phyloP scores from a whole-genome alignment of 2,888 invertebrate genomes.

The Drosophila pseudotalamancana region DNA sequence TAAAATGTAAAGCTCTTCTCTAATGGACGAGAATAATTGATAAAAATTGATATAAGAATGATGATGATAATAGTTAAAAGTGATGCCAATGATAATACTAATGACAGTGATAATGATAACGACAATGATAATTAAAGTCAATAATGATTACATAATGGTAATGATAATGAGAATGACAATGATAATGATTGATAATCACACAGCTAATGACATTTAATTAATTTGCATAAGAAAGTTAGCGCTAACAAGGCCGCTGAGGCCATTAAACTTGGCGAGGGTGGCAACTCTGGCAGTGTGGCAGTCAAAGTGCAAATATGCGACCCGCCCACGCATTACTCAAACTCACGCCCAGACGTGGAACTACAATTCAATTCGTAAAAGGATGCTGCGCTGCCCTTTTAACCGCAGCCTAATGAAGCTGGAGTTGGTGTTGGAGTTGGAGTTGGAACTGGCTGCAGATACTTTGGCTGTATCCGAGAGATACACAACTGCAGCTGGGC shows the following conservation, averaged over 20 bases:
- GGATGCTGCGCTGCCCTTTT: constrained; percentile 52
- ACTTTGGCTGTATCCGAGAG: neutral
- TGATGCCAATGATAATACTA: no score
- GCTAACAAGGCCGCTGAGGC: constrained; percentile 69
- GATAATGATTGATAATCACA: no score
- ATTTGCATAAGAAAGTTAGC: constrained; percentile 59
- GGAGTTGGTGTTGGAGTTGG: constrained; percentile 18
- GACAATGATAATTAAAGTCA: no score
- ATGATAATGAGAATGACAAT: no score
- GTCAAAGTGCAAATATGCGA: constrained; percentile 77
- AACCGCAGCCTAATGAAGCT: constrained; percentile 73
- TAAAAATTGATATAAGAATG: no score
- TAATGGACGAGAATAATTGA: no score
- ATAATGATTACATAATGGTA: no score
- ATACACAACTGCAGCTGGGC: constrained; percentile 26
- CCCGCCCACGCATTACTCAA: constrained; percentile 76
- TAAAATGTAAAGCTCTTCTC: no score
- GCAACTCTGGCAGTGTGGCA: constrained; percentile 50
- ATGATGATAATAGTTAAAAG: no score
- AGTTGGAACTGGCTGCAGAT: constrained; percentile 3
- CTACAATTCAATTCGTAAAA: constrained; percentile 64
- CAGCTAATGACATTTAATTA: no score
- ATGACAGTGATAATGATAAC: no score
- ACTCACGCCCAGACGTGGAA: constrained; percentile 61
- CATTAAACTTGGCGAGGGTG: constrained; percentile 59